Percentiles rank a stretch among this genome's conserved stretches.
phyloP scores from a whole-genome alignment of 2,797 vertebrate genomes.

The Simalia tracyae region DNA sequence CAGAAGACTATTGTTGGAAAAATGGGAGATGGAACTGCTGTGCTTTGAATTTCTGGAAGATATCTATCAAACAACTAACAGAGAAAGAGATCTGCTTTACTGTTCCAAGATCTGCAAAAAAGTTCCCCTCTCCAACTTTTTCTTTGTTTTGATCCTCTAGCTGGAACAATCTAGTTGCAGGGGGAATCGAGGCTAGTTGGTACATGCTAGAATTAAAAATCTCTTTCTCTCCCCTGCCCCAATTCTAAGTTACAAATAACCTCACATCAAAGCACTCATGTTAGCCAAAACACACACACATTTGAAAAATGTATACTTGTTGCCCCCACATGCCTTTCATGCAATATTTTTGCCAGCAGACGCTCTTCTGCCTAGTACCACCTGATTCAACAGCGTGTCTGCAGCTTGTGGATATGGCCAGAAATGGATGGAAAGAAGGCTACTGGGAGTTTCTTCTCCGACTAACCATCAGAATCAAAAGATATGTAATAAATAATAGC shows the following conservation, averaged over 20 bases:
- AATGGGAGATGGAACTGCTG: background rate
- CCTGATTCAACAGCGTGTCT: background rate
- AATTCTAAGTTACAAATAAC: background rate
- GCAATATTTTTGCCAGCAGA: background rate
- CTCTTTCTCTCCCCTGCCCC: background rate
- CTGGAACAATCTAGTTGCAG: background rate
- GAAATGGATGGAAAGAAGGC: background rate
- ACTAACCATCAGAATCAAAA: background rate
- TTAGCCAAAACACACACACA: background rate
- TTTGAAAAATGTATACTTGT: background rate
- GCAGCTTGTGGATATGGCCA: background rate
- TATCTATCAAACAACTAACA: background rate
- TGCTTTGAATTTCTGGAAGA: background rate
- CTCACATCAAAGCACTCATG: background rate
- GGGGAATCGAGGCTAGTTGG: background rate
- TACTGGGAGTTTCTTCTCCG: background rate
- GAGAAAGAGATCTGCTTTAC: background rate
- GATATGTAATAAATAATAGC: background rate
- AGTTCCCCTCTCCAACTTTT: background rate
- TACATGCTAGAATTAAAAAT: background rate
- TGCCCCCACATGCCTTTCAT: background rate
- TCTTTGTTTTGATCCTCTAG: background rate
- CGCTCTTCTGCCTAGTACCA: background rate
- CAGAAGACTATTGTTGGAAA: background rate
- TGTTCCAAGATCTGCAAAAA: background rate